A percentile compares a stretch with the other conserved stretches of the same genome.
Conservation (phyloP, 2,888 invertebrate genomes). For the Heliconius cydno region DNA sequence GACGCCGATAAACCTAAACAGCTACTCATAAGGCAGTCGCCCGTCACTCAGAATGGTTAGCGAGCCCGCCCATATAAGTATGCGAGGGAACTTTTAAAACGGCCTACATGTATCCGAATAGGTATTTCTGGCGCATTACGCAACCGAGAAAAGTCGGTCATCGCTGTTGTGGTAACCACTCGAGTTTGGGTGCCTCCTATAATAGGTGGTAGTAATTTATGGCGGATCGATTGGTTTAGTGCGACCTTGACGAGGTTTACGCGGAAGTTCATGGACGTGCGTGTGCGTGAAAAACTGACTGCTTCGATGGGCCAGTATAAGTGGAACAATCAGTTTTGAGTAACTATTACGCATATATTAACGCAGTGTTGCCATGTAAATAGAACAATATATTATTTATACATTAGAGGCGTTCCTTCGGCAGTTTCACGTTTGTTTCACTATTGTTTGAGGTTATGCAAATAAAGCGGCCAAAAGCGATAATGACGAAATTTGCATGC, state of each 20-base stretch:
- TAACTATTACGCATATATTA: not conserved
- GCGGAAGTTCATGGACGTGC: constrained; percentile 79
- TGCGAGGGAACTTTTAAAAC: constrained; percentile 33
- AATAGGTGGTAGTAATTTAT: constrained; percentile 70
- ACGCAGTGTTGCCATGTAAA: not conserved
- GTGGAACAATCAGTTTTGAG: constrained; percentile 14
- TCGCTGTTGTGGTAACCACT: constrained; percentile 64
- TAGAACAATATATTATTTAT: constrained; percentile 1
- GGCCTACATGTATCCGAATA: constrained; percentile 45
- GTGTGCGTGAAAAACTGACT: constrained; percentile 47
- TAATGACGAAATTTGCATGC: constrained; percentile 30
- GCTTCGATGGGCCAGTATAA: constrained; percentile 22
- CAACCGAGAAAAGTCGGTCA: constrained; percentile 76
- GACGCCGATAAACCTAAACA: constrained; percentile 30
- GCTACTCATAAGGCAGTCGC: constrained; percentile 38
- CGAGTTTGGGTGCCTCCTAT: constrained; percentile 62
- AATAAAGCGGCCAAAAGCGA: constrained; percentile 22
- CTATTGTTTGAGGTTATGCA: constrained; percentile 30
- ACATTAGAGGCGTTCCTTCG: not conserved
- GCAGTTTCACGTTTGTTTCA: constrained; percentile 11
- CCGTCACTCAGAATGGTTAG: constrained; percentile 39
- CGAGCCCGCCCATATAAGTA: constrained; percentile 36
- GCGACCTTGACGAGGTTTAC: constrained; percentile 76
- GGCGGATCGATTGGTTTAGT: constrained; percentile 68
- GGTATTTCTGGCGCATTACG: constrained; percentile 70